phyloP scores from a whole-genome alignment of 1,140 invertebrate genomes.

The Nylanderia fulva region DNA sequence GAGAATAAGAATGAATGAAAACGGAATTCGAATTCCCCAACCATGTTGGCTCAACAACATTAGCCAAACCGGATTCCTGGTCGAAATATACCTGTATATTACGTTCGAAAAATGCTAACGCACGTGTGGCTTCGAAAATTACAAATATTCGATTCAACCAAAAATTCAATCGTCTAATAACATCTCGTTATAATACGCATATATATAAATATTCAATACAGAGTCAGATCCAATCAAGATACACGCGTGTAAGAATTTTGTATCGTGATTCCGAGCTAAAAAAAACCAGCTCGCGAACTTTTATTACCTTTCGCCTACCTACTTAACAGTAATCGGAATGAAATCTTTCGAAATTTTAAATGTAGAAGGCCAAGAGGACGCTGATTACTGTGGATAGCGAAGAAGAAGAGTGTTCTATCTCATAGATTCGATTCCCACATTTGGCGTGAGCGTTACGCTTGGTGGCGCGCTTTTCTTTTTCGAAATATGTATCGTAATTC shows the following conservation, averaged over 20 bases:
- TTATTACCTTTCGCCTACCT: not conserved
- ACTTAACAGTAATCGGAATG: too few species aligned
- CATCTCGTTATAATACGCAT: not conserved
- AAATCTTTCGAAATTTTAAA: too few species aligned
- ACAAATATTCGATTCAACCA: conserved; percentile 1
- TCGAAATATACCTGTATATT: conserved; percentile 5
- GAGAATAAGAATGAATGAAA: not conserved
- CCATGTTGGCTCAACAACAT: conserved; percentile 30
- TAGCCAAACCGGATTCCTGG: conserved; percentile 33
- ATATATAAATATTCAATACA: not conserved
- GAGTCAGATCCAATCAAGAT: not conserved
- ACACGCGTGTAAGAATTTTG: not conserved
- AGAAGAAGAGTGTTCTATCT: not conserved
- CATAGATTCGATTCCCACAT: conserved; percentile 24
- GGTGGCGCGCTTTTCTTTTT: not conserved
- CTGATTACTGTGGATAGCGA: conserved; percentile 6
- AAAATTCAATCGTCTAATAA: not conserved
- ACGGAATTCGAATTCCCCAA: not conserved
- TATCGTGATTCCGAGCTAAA: not conserved
- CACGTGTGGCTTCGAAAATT: not conserved
- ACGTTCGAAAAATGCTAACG: not conserved
- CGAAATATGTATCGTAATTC: conserved; percentile 53
- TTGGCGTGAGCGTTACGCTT: not conserved
- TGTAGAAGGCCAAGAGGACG: too few species aligned
- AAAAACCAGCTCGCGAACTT: not conserved